Base-by-base conservation (phyloP, 2,797 vertebrate genomes). In the Agapornis canus region DNA sequence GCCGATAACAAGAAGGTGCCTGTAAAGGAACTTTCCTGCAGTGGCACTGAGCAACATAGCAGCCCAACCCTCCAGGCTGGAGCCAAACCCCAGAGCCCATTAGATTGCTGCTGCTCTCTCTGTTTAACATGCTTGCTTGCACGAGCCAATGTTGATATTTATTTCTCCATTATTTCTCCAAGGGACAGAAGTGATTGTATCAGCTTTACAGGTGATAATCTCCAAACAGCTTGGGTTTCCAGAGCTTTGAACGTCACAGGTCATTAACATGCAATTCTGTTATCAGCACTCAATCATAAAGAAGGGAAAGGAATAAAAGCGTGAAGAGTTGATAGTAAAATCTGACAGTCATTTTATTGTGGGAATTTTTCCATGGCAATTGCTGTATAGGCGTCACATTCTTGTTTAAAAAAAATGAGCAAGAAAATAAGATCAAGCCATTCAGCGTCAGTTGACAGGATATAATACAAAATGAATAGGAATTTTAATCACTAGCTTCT, bases 321-420 rank as follows among this genome's bases (percentile, higher is more conserved):
- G 2, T 77, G 86, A 88, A 81, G 56, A 86, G 69, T 68, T 94
- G 90, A 96, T 65, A 95, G 94, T 35, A 85, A 94, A 84, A 94
- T 82, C 47, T 92, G 96, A 94, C 96, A 97, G 97, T 96, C 96
- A 95, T 96, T 97, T 95, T 80, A 95, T 96, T 97, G 97, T 97
- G 96, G 97, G 96, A 94, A 97, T 97, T 97, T 97, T 97, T 97
- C 96, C 96, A 95, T 84, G 86, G 96, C 95, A 95, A 92, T 94
- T 93, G 94, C 94, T 94, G 86, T 95, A 93, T 82, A 97, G 95
- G 89, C 89, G 1, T 97, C 94, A 94, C 85, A 91, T 85, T 94
- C 90, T 96, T 78, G 76, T 91, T 82, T 92, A 94, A 95, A 92
- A 95, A 73, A 77, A 93, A 91, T 82, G 61, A 96, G 95, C 95